Base-by-base conservation (phyloP, 2,113 vertebrate species). In the Oreocharis arfaki region DNA sequence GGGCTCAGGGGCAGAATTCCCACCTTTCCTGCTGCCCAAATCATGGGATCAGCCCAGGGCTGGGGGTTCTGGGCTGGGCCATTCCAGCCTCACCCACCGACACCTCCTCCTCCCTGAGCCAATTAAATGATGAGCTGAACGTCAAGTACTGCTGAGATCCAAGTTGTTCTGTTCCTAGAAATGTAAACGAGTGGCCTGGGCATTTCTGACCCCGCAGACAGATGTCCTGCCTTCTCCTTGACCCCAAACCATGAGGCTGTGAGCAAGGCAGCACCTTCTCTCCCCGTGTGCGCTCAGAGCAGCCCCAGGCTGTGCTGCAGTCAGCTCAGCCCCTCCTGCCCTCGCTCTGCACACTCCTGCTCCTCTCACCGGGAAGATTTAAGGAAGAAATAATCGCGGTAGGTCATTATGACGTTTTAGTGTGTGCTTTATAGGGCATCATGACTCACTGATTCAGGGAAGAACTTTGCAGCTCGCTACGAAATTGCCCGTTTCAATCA, bases 371-470 rank as follows among this genome's bases (percentile, higher is more conserved):
- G 7, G 11, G 6, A 75, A 89, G 94, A 96, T 95, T 94, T 92
- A 95, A 44, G 87, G 88, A 63, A 96, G 96, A 50, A 95, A 95
- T 90, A 93, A 96, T 63, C 44, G 87, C 10, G 37, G 79, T 93
- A 91, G 93, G 92, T 94, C 96, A 96, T 95, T 64, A 87, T 96
- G 96, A 97, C 91, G 49, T 84, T 96, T 97, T 96, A 96, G 91
- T 94, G 92, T 64, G 91, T 95, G 90, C 93, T 97, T 97, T 97
- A 95, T 93, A 87, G 96, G 83, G 63, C 87, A 93, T 35, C 85
- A 53, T 94, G 96, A 96, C 89, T 97, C 96, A 97, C 79, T 77
- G 95, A 87, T 90, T 95, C 91, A 49, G 79, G 61, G 75, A 61
- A 95, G 93, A 96, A 86, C 89, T 96, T 87, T 91, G 89, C 82